These are phyloP conservation scores for Aulostomus chinensis DNA, from an alignment of 2,797 vertebrate species.

Conservation along the genomic window DNA sequence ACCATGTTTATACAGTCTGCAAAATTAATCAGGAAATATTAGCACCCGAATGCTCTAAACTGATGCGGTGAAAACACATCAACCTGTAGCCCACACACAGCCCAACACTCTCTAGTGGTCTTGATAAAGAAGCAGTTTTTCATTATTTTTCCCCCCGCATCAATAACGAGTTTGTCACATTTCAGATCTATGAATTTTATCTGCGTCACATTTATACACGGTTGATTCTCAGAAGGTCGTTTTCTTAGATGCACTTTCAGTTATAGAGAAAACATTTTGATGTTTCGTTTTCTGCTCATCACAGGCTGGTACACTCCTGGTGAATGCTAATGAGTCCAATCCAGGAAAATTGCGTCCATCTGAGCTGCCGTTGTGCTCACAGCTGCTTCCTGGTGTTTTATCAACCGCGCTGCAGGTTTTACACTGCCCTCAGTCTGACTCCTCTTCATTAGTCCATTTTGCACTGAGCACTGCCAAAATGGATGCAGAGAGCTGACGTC, in stretches of 20 bases:
- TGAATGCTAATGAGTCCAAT: slow-evolving; percentile 11
- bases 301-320: neutral
- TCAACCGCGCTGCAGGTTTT: neutral
- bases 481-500: slow-evolving; percentile 67
- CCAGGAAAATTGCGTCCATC: neutral
- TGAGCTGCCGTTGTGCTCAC: neutral
- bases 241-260: neutral
- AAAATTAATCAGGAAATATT: too few relatives aligned
- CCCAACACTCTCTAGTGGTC: neutral
- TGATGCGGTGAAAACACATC: too few relatives aligned
- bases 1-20: too few relatives aligned
- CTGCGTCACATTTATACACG: neutral
- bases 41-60: too few relatives aligned
- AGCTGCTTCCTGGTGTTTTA: neutral
- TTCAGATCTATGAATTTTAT: neutral
- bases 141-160: too few relatives aligned
- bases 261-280: neutral
- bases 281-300: too few relatives aligned
- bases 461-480: slow-evolving; percentile 59
- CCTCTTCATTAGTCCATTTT: slow-evolving; percentile 50
- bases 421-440: slow-evolving; percentile 27
- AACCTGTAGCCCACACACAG: too few relatives aligned
- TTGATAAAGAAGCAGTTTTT: too few relatives aligned
- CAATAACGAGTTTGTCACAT: neutral
- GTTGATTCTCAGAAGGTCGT: neutral